These are phyloP conservation scores for Ligdia adustata DNA, from an alignment of 2,888 invertebrate genomes.

Conservation along the genomic window DNA sequence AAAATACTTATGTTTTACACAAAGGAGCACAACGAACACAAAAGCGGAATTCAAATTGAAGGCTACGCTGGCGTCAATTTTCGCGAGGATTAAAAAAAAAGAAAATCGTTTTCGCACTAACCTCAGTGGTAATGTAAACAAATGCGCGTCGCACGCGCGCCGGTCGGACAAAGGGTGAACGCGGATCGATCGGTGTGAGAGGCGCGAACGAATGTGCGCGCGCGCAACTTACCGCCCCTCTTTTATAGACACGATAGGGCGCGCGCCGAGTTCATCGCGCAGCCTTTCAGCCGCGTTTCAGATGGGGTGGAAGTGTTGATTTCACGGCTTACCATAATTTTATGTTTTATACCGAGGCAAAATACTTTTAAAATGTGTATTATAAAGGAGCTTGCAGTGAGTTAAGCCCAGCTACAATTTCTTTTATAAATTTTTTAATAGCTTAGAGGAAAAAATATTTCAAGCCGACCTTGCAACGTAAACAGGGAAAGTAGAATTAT, in stretches of 20 bases:
- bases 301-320: too few species aligned
- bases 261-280: constrained; percentile 48
- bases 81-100: constrained; percentile 40
- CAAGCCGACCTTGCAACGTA: too few species aligned
- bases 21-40: constrained; percentile 43
- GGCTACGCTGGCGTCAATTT: constrained; percentile 27
- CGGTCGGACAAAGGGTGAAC: constrained; percentile 58
- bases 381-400: too few species aligned
- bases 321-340: too few species aligned
- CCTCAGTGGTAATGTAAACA: constrained; percentile 54
- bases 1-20: constrained; percentile 20
- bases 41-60: constrained; percentile 24
- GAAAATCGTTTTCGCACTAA: constrained; percentile 56
- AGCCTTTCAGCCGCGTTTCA: constrained; percentile 9
- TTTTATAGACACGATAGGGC: constrained; percentile 76
- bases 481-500: too few species aligned
- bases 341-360: too few species aligned
- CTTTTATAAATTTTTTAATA: too few species aligned
- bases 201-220: constrained; percentile 74
- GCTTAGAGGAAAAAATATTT: too few species aligned
- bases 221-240: constrained; percentile 61
- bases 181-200: constrained; percentile 58
- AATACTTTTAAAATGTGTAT: too few species aligned
- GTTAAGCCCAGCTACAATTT: too few species aligned
- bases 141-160: constrained; percentile 63